Evolutionary conservation across 2,797 vertebrate species (phyloP), one percentile per base, ranked within the genome.

Genomic region (Pantherophis vulpinus): DNA sequence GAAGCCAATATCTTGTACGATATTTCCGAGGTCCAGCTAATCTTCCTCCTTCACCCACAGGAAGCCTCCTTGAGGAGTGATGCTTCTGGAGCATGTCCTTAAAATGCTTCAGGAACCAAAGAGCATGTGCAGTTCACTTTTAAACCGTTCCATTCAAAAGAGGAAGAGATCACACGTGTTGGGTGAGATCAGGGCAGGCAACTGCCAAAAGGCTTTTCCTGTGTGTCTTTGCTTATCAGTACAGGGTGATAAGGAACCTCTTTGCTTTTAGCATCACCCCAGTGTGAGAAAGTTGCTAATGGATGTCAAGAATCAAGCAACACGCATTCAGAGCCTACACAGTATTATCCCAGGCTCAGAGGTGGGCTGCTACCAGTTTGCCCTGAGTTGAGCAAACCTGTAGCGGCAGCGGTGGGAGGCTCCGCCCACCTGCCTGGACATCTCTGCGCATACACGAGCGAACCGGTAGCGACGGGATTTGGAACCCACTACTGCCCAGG

Each of bases 351-450:
- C 32, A 42, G 18, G 32, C 3, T 54, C 51, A 54, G 51, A 1
- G 51, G 51, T 54, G 51, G 51, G 51, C 51, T 54, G 51, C 51
- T 54, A 54, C 51, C 51, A 54, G 51, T 54, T 54, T 54, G 51
- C 51, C 9, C 51, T 37, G 37, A 37, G 37, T 37, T 37, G 37
- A 37, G 37, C 37, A 37, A 37, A 51, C 6, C 47, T 7, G 47
- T 51, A 8, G 47, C 47, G 0, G 47, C 0, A 0, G 47, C 7
- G 7, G 47, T 0, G 7, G 47, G 6, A 51, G 47, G 47, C 7
- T 51, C 7, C 47, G 47, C 47, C 47, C 47, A 51, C 6, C 47
- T 51, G 47, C 47, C 47, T 4, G 47, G 47, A 51, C 47, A 54
- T 54, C 51, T 54, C 51, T 54, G 9, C 9, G 1, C 9, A 54